Evolutionary conservation across 35 echinoderm and acorn worm species (phyloP), one percentile per base, ranked within the genome.

Genomic region (Lytechinus pictus): DNA sequence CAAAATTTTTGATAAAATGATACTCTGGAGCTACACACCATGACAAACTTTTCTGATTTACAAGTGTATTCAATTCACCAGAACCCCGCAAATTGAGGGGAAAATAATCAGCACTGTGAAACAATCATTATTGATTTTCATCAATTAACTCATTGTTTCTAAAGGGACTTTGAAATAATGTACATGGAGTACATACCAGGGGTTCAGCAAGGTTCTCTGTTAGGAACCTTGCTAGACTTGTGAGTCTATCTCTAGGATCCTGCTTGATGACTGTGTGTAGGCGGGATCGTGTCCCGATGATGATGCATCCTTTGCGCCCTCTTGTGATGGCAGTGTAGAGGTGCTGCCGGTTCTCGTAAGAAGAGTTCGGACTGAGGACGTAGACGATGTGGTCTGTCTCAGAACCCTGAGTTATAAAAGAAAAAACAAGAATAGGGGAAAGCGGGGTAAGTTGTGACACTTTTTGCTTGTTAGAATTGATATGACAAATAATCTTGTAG

Each of bases 291-390:
- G n/a, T 57, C 9, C 92, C 92, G 6, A 93, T 54, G 5, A 93
- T 93, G 92, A 54, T n/a, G 92, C 92, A 93, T 33, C 92, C 92
- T 54, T 93, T 93, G 54, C 92, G 52, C 28, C 92, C 92, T 10
- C 92, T 29, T 4, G 92, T 93, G 92, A 93, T 57, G 54, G 92
- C 92, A 5, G 92, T 93, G 92, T 93, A 93, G 27, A 93, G 53
- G 53, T 93, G 92, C 92, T 93, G 28, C 92, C 92, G 57, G 24
- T 7, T 27, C 92, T 93, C 92, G 21, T 93, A 54, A 12, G 8
- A 0, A 79, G 19, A 79, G 53, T 27, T 93, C 11, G 29, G 29
- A 55, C 92, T 93, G 8, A 93, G 21, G 2, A 93, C 54, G 21
- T 93, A 93, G 54, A 93, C 92, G 2, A 93, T 54, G 53, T 93